A percentile compares a stretch with the other conserved stretches of the same genome.
Conservation (phyloP, 2,113 vertebrate genomes). For the Hydrochoerus hydrochaeris region DNA sequence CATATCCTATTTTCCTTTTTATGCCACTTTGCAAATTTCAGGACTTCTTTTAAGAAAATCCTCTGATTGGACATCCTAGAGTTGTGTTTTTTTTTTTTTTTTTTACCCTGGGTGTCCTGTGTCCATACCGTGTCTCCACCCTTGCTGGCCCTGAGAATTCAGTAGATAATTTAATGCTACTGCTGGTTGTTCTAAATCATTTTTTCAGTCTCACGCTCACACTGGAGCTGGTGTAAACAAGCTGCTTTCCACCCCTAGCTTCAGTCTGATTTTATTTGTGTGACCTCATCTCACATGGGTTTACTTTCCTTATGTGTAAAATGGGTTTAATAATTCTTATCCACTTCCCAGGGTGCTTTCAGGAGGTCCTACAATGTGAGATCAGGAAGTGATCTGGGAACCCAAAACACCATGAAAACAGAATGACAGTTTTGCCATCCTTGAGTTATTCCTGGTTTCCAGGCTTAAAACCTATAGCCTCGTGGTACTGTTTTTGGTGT, state of each 20-base stretch:
- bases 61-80: not conserved
- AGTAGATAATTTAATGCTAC: not conserved
- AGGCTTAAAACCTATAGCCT: not conserved
- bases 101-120: not conserved
- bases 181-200: not conserved
- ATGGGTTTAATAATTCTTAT: not conserved
- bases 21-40: conserved; percentile 11
- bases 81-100: conserved; percentile 12
- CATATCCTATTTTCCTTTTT: not conserved
- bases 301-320: not conserved
- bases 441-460: not conserved
- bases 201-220: not conserved
- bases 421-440: not conserved
- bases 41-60: not conserved
- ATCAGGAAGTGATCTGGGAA: not conserved
- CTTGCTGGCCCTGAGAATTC: not conserved
- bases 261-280: not conserved
- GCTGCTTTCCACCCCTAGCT: not conserved
- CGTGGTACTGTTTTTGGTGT: not conserved
- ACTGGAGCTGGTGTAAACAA: not conserved
- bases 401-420: not conserved
- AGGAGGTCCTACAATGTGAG: not conserved
- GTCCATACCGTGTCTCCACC: not conserved
- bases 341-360: not conserved
- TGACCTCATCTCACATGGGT: not conserved